Percentiles rank a stretch among this genome's conserved stretches.
These are phyloP conservation scores for Notarius quadriscutis DNA, from an alignment of 2,113 vertebrate species.

Conservation along the genomic window DNA sequence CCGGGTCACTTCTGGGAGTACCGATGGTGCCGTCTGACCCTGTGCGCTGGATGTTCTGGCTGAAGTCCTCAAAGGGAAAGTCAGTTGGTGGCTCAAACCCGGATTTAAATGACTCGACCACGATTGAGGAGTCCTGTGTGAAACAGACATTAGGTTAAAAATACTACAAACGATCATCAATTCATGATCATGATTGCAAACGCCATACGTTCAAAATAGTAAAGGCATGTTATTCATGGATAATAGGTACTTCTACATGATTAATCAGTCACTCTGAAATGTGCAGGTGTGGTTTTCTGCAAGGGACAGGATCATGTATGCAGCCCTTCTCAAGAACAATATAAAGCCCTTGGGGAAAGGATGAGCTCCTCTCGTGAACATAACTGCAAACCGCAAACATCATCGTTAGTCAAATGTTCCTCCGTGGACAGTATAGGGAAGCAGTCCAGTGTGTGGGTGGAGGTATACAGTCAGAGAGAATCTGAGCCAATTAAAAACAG, in stretches of 20 bases:
- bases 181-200: background rate
- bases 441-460: constrained; percentile 23
- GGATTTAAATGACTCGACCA: constrained; percentile 97
- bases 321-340: constrained; percentile 1
- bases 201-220: background rate
- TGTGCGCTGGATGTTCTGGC: constrained; percentile 92
- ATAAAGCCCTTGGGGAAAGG: background rate
- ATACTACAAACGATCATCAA: background rate
- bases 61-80: constrained; percentile 97
- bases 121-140: constrained; percentile 86
- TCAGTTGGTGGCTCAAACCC: constrained; percentile 94
- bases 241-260: background rate
- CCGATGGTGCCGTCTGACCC: constrained; percentile 94
- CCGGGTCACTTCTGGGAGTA: constrained; percentile 84
- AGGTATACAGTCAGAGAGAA: constrained; percentile 4
- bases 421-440: constrained; percentile 1
- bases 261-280: background rate
- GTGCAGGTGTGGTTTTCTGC: background rate
- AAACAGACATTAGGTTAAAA: background rate
- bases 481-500: constrained; percentile 3
- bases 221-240: background rate
- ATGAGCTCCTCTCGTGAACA: background rate
- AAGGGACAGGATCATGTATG: background rate
- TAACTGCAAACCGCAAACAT: background rate
- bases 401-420: background rate